A percentile compares a stretch with the other conserved stretches of the same genome.
These are phyloP conservation scores for Venturia canescens DNA, from an alignment of 1,140 invertebrate species.

Conservation along the genomic window DNA sequence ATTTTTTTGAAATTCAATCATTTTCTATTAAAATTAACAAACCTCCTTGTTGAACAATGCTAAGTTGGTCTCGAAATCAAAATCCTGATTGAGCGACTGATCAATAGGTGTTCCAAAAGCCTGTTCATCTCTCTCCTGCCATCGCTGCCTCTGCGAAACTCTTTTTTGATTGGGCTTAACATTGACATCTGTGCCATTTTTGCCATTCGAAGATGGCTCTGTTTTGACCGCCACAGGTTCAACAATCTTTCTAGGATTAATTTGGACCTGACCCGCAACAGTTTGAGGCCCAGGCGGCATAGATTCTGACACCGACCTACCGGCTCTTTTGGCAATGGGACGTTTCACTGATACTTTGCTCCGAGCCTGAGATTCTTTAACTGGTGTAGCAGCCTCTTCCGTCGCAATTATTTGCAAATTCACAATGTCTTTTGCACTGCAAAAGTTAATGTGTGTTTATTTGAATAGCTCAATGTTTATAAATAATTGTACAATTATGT, in stretches of 20 bases:
- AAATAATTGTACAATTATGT: constrained; percentile 39
- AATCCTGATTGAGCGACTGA: constrained; percentile 83
- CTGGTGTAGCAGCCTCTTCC: constrained; percentile 67
- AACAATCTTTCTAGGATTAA: constrained; percentile 63
- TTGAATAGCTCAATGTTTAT: constrained; percentile 25
- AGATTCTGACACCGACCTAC: constrained; percentile 76
- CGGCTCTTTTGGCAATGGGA: constrained; percentile 78
- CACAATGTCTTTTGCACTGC: constrained; percentile 80
- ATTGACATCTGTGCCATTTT: constrained; percentile 56
- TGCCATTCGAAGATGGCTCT: constrained; percentile 69
- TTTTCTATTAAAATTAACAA: constrained; percentile 67
- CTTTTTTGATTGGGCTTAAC: constrained; percentile 63
- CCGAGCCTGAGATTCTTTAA: constrained; percentile 64
- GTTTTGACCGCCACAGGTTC: constrained; percentile 53
- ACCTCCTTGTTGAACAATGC: constrained; percentile 93
- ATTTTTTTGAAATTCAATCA: no score
- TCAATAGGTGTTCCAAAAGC: constrained; percentile 81
- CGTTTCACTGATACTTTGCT: constrained; percentile 78
- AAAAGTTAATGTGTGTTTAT: constrained; percentile 42
- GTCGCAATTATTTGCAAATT: constrained; percentile 81
- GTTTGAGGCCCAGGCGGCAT: constrained; percentile 61
- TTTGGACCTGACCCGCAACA: constrained; percentile 50
- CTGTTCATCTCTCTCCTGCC: constrained; percentile 77
- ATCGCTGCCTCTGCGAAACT: constrained; percentile 68
- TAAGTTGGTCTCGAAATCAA: constrained; percentile 96